Percentiles rank a stretch among this genome's conserved stretches.
Evolutionary conservation across 2,113 vertebrate species (phyloP).

Genomic region (Myanophis thanlyinensis): DNA sequence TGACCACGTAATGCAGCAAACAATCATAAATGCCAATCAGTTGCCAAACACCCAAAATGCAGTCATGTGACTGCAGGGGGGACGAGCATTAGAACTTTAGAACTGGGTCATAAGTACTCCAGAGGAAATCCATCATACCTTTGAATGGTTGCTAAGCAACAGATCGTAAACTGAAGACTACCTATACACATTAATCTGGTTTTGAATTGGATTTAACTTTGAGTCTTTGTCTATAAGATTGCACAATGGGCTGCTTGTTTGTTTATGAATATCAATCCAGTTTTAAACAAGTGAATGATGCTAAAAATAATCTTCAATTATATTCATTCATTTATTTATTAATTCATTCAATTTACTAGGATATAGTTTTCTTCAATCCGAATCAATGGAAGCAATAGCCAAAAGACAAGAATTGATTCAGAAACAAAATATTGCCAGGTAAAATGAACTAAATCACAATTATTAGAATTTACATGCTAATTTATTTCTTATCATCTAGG

Average conservation of each 20-base stretch:
- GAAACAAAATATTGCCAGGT: slow-evolving; percentile 94
- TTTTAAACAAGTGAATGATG: background rate
- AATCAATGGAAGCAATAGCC: slow-evolving; percentile 86
- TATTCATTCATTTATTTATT: background rate
- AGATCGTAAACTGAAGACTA: background rate
- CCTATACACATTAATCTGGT: background rate
- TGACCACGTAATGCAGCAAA: background rate
- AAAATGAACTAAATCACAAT: slow-evolving; percentile 28
- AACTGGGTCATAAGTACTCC: background rate
- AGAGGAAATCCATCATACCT: background rate
- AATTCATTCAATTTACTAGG: slow-evolving; percentile 55
- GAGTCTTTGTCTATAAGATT: no score
- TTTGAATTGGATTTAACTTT: background rate
- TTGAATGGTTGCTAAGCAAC: background rate
- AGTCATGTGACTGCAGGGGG: background rate
- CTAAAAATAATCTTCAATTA: background rate
- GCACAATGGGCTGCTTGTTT: no score
- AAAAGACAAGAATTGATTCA: slow-evolving; percentile 91
- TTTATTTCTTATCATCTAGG: background rate
- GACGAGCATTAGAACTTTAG: background rate
- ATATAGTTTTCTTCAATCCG: slow-evolving; percentile 84
- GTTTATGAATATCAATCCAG: background rate
- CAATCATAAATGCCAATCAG: background rate
- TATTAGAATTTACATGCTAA: background rate
- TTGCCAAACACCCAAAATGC: no score